phyloP scores from a whole-genome alignment of 2,113 vertebrate species.

The Peucedramus taeniatus region DNA sequence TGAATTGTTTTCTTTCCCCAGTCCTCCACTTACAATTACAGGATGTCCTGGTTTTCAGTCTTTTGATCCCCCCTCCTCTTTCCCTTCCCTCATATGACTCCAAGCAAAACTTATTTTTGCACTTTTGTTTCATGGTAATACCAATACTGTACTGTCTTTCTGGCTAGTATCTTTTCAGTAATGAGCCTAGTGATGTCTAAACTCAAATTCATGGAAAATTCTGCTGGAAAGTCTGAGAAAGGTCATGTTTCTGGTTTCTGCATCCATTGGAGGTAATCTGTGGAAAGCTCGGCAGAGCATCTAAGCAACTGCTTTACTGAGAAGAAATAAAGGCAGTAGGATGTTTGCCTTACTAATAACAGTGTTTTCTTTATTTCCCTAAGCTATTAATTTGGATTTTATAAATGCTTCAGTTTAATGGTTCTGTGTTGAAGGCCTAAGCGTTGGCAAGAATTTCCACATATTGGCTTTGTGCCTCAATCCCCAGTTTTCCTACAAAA shows the following conservation, averaged over 20 bases:
- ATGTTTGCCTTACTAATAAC: not conserved
- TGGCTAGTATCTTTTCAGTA: not conserved
- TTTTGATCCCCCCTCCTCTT: not conserved
- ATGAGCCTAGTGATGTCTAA: not conserved
- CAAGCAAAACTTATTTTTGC: not conserved
- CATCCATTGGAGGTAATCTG: not conserved
- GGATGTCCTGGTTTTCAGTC: not conserved
- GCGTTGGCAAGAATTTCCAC: not conserved
- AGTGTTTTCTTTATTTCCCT: not conserved
- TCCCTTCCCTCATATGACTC: not conserved
- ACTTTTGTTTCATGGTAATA: not conserved
- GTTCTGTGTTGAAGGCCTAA: not conserved
- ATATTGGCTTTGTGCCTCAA: not conserved
- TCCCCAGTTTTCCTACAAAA: not conserved
- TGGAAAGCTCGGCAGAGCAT: not conserved
- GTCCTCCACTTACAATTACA: not conserved
- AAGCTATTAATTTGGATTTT: not conserved
- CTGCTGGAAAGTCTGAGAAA: conserved; percentile 6
- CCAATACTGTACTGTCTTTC: not conserved
- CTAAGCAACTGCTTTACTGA: not conserved
- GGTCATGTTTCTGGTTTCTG: not conserved
- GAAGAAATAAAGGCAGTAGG: not conserved
- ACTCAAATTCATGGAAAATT: not conserved
- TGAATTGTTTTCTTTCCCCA: not conserved
- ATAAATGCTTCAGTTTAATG: not conserved